Evolutionary conservation across 2,797 vertebrate species (phyloP), one percentile per base, ranked within the genome.

Genomic region (Microctenopoma lineatum): DNA sequence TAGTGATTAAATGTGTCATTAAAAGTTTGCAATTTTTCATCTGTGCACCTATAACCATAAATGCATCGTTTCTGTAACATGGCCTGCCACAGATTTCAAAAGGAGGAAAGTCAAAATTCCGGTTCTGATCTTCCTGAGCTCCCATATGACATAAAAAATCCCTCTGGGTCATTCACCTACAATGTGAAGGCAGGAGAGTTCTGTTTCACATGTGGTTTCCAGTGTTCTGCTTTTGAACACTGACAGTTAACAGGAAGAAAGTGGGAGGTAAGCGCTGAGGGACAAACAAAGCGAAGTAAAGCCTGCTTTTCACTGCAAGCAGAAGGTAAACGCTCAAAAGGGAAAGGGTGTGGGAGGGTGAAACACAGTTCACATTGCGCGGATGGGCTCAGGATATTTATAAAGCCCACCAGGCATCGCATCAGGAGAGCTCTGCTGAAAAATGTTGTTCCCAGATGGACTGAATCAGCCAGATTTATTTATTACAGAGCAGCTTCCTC

Each of bases 261-360:
- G 92, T 86, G 87, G 91, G 91, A 91, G 91, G 90, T 75, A 80
- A 81, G 82, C 72, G 54, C 81, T 79, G 83, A 84, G 90, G 90
- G 89, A 92, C 89, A 92, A 93, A 93, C 88, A 92, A 92, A 93
- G 90, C 89, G 88, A 77, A 88, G 84, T 66, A 87, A 92, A 91
- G 89, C 84, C 89, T 88, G 81, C 90, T 87, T 90, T 92, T 93
- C 92, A 91, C 80, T 79, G 84, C 13, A n/a, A 87, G 86, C 87
- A 90, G 90, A 91, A 92, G 89, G 88, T 90, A 91, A 91, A 90
- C 89, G 90, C 87, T 90, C 89, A 66, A 66, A 34, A 88, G 75
- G 86, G 81, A 63, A 90, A 89, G 89, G 87, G 90, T 89, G 89
- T 91, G 88, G 79, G 91, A 90, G 90, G 90, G 90, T 93, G 90